Evolutionary conservation across 2,113 vertebrate genomes (phyloP).

Genomic region (Istiophorus platypterus): DNA sequence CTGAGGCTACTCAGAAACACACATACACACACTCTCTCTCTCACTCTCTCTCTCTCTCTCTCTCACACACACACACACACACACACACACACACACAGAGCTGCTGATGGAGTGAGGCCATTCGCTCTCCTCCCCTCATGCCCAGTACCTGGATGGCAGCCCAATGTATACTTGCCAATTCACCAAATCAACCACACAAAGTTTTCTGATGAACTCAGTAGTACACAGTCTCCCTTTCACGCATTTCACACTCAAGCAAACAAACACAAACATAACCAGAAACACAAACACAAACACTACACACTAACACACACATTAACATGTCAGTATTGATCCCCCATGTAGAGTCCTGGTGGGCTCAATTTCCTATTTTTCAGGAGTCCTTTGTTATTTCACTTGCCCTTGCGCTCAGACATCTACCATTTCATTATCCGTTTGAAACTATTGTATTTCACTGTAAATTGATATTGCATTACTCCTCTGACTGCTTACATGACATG

Average conservation of each 20-base stretch:
- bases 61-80: conserved; percentile 17
- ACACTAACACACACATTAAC: conserved; percentile 23
- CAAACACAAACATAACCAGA: not conserved
- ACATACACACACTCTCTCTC: conserved; percentile 19
- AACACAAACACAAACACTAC: conserved; percentile 9
- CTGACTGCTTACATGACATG: conserved; percentile 47
- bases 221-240: not conserved
- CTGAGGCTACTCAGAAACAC: conserved; percentile 55
- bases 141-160: conserved; percentile 67
- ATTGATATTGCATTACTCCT: conserved; percentile 60
- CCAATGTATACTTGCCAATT: conserved; percentile 69
- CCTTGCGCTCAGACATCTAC: conserved; percentile 42
- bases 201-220: conserved; percentile 68
- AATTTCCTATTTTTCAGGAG: conserved; percentile 33
- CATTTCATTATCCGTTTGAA: conserved; percentile 47
- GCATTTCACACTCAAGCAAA: not conserved
- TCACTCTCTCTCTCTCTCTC: conserved; percentile 5
- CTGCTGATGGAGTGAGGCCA: conserved; percentile 75
- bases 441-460: conserved; percentile 32
- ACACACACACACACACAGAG: conserved; percentile 30
- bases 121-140: conserved; percentile 71
- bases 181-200: conserved; percentile 65
- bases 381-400: conserved; percentile 46
- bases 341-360: conserved; percentile 24
- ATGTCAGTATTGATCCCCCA: conserved; percentile 47